Conservation (phyloP, 2,888 invertebrate genomes). For the Agrilus cyanescens region DNA sequence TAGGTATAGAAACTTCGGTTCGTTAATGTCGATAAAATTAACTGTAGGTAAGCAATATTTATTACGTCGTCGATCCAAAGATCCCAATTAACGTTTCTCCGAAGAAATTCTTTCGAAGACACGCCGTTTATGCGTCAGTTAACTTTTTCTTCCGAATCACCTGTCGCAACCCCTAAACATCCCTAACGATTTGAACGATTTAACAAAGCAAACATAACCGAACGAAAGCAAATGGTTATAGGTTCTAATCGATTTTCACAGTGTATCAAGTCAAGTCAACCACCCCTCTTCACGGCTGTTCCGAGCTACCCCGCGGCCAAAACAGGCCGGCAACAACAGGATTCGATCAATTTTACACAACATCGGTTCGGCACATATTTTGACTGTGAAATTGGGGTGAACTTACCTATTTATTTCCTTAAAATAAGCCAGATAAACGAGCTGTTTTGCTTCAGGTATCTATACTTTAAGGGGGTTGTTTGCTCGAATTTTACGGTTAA, state of each 20-base stretch:
- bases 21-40: too few relatives aligned
- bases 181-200: conserved; percentile 4
- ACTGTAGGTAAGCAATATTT: too few relatives aligned
- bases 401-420: conserved; percentile 11
- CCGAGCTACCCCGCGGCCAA: conserved; percentile 12
- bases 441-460: conserved; percentile 7
- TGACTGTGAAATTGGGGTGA: conserved; percentile 16
- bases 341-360: conserved; percentile 37
- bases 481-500: background rate
- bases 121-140: background rate
- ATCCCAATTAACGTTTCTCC: too few relatives aligned
- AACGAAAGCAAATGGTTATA: conserved; percentile 12
- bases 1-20: too few relatives aligned
- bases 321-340: conserved; percentile 20
- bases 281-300: conserved; percentile 4
- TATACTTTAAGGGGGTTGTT: background rate
- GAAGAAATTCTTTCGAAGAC: too few relatives aligned
- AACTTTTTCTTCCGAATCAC: background rate
- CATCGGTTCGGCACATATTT: conserved; percentile 27
- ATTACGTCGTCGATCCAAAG: too few relatives aligned
- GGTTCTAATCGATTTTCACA: conserved; percentile 16
- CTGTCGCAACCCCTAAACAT: background rate
- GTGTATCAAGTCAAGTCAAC: conserved; percentile 11
- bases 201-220: conserved; percentile 10
- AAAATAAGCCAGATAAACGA: conserved; percentile 4